phyloP scores from a whole-genome alignment of 2,113 vertebrate species.

The Nasalis larvatus region DNA sequence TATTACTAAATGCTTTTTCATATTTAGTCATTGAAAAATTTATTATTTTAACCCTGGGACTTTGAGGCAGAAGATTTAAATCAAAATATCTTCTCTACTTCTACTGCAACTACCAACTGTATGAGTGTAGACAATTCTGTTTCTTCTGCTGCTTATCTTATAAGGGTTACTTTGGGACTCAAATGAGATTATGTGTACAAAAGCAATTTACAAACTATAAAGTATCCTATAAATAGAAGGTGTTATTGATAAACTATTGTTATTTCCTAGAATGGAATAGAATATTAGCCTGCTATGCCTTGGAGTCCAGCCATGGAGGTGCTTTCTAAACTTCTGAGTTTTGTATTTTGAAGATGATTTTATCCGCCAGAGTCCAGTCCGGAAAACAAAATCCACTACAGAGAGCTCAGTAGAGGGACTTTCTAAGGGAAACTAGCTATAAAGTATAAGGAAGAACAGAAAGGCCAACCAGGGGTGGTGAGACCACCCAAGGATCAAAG shows the following conservation, averaged over 20 bases:
- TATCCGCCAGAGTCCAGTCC: background rate
- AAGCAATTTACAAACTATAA: background rate
- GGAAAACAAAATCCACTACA: background rate
- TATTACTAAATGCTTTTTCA: background rate
- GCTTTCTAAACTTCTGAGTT: background rate
- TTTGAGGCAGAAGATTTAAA: background rate
- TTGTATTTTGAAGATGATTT: background rate
- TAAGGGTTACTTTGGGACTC: background rate
- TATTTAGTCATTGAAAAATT: background rate
- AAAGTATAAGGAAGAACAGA: background rate
- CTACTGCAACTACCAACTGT: background rate
- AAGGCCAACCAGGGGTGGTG: background rate
- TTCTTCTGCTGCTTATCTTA: background rate
- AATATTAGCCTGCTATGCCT: background rate
- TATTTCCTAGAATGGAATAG: background rate
- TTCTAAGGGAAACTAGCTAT: background rate
- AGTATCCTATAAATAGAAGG: background rate
- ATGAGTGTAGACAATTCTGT: background rate
- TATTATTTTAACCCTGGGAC: background rate
- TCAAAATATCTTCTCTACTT: background rate
- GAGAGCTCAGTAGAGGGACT: background rate
- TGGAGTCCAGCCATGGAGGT: background rate
- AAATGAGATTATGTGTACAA: background rate
- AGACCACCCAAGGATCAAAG: background rate
- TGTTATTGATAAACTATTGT: background rate